These are phyloP conservation scores for Apotomis capreana DNA, from an alignment of 2,888 invertebrate species.

Conservation along the genomic window DNA sequence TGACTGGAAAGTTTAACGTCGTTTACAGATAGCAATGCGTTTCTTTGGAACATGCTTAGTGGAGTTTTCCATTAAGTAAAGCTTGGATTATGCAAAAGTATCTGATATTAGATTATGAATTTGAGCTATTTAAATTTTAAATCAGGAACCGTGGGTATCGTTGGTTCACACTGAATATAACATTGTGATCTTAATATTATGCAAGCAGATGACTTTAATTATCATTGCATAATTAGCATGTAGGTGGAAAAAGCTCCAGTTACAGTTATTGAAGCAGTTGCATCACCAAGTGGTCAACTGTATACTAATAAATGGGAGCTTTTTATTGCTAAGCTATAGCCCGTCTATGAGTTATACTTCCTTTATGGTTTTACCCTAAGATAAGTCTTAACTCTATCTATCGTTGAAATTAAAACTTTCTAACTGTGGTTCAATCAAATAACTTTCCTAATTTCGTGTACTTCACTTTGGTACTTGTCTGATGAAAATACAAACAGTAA, in stretches of 20 bases:
- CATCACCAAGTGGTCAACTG: constrained; percentile 5
- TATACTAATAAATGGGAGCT: constrained; percentile 16
- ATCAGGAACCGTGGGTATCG: constrained; percentile 43
- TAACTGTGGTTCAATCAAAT: background rate
- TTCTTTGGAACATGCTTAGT: constrained; percentile 15
- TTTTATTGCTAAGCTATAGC: background rate
- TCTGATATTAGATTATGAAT: background rate
- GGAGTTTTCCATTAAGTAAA: background rate
- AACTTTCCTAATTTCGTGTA: background rate
- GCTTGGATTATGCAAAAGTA: background rate
- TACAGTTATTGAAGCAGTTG: constrained; percentile 24
- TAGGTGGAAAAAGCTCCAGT: constrained; percentile 36
- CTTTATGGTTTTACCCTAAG: background rate
- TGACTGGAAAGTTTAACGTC: constrained; percentile 55
- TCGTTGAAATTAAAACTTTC: background rate
- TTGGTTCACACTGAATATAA: constrained; percentile 76
- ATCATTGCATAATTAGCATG: constrained; percentile 40
- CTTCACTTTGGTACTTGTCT: background rate
- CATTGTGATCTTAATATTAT: constrained; percentile 71
- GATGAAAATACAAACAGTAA: background rate
- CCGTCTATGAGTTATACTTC: background rate
- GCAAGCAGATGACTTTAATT: constrained; percentile 53
- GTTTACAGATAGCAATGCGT: constrained; percentile 14
- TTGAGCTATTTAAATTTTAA: background rate
- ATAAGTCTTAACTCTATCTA: background rate